Base-by-base conservation (phyloP, 1,140 invertebrate species). In the Dendroctonus ponderosae region DNA sequence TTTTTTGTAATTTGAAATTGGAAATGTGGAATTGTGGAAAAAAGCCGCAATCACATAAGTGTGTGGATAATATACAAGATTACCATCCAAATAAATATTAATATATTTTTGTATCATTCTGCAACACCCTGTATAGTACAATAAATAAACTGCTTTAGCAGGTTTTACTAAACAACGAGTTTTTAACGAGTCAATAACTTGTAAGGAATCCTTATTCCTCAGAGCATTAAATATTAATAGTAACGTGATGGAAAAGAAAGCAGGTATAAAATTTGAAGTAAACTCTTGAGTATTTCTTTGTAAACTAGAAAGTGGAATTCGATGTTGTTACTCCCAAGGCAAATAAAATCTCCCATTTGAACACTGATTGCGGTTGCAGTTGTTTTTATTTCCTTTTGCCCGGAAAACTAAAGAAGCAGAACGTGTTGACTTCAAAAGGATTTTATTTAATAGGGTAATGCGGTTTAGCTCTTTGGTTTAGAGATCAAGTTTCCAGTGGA, bases 201-300 rank as follows among this genome's bases (percentile, higher is more conserved):
- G 39, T 44, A 52, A 54, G 46, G 43, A 42, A 52, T 61, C 61
- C 61, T 66, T 62, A 58, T 68, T 68, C 62, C 53, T 53, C 44
- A 5, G 2, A 48, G 53, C 54, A 68, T 68, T 62, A 68, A 68
- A 68, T 62, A 68, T 68, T 68, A 62, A 68, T 44, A 15, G 51
- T 52, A 46, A 60, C 48, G 66, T 56, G 65, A 68, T 68, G 66
- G 59, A 62, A 62, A 62, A 68, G 66, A 63, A 68, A 68, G 61
- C 60, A 62, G 60, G 66, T 68, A 68, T 68, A 67, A 68, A 68
- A 68, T 61, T 68, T 68, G 66, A 68, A 68, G n/a, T n/a, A n/a
- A n/a, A n/a, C n/a, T n/a, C n/a, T n/a, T n/a, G n/a, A 62, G 66
- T 48, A 67, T 51, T 42, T 68, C 48, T 62, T 51, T 59, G 66